These are phyloP conservation scores for Genyomyrus donnyi DNA, from an alignment of 2,113 vertebrate species.

Conservation along the genomic window DNA sequence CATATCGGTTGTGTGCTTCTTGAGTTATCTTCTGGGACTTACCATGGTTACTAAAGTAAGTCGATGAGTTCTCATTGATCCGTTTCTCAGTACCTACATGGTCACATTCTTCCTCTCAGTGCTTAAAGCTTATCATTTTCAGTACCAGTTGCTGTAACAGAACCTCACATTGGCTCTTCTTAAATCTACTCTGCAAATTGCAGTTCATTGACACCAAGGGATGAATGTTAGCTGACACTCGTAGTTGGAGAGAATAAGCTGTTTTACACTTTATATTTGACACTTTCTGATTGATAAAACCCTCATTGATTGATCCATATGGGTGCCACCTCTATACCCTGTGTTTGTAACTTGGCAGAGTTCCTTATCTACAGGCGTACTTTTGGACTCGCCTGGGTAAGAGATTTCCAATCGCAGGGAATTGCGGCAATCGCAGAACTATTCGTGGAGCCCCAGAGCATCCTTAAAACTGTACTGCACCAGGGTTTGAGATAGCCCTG, in stretches of 20 bases:
- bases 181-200: neutral
- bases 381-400: conserved; percentile 44
- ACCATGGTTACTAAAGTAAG: conserved; percentile 95
- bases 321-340: neutral
- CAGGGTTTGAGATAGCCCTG: neutral
- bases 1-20: conserved; percentile 89
- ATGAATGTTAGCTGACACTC: neutral
- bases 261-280: neutral
- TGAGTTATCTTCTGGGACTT: conserved; percentile 97
- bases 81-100: neutral
- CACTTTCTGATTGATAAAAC: neutral
- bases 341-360: neutral
- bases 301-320: neutral
- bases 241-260: neutral
- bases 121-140: neutral
- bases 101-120: neutral
- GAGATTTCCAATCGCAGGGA: conserved; percentile 28
- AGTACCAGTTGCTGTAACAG: neutral
- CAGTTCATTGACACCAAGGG: neutral
- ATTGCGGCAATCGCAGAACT: conserved; percentile 23
- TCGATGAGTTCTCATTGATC: neutral
- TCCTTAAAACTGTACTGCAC: neutral
- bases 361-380: conserved; percentile 28
- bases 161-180: neutral
- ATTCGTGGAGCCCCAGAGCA: conserved; percentile 20